Base-by-base conservation (phyloP, 2,113 vertebrate genomes). In the Martes martes region DNA sequence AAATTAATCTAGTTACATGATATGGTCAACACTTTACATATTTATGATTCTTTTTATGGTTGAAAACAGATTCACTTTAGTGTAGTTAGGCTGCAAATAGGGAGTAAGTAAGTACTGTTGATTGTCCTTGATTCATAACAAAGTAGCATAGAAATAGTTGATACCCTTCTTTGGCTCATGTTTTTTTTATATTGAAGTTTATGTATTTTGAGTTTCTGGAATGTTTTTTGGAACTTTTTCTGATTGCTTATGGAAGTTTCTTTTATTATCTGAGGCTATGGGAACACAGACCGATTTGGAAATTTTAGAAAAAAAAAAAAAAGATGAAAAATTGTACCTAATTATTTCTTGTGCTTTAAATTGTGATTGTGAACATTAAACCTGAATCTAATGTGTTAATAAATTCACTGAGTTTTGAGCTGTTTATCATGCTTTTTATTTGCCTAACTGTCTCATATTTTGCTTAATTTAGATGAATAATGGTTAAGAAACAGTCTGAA, bases 401-500 rank as follows among this genome's bases (percentile, higher is more conserved):
- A 95, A 67, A 73, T 82, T 73, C 18, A 71, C 9, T 47, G 86
- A 61, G n/a, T 59, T 94, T 94, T 86, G 36, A 11, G 1, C 78
- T 71, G 8, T 95, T 6, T 42, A 11, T 86, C n/a, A 45, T 83
- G 18, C 45, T 65, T 95, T 94, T 90, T 87, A 87, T 92, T 11
- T 94, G 28, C 33, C 42, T 89, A 55, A 57, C n/a, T 74, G 0
- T 93, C 28, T 91, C 42, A 33, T 91, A 19, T 33, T 84, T 96
- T 96, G 52, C n/a, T 80, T 89, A 87, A 94, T 92, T 93, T 93
- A 98, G 92, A 89, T 96, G 95, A 80, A 69, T 81, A 93, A 93
- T 9, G 36, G 79, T 23, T 92, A 96, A 96, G 67, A 59, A 91
- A 45, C 81, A 89, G 26, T 82, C 59, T 74, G 89, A 61, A 88